Evolutionary conservation across 2,888 invertebrate species (phyloP).

Genomic region (Aleiodes testaceus): DNA sequence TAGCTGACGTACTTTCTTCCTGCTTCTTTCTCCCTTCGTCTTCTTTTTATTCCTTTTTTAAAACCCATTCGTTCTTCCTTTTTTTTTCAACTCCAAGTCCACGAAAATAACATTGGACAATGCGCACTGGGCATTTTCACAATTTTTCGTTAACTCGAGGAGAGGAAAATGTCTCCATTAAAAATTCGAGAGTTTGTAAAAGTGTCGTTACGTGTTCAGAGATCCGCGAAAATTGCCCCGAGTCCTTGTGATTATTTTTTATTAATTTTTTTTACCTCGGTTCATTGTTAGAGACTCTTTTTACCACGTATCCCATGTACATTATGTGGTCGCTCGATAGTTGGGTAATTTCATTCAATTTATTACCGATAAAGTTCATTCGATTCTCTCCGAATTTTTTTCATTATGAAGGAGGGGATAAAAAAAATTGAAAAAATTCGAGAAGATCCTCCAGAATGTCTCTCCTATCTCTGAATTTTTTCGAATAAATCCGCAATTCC

Average conservation of each 20-base stretch:
- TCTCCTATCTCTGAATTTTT: no score
- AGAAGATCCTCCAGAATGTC: no score
- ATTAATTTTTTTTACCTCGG: no score
- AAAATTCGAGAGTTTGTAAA: slow-evolving; percentile 39
- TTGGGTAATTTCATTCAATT: slow-evolving; percentile 41
- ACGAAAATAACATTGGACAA: slow-evolving; percentile 35
- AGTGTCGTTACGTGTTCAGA: slow-evolving; percentile 11
- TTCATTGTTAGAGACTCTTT: slow-evolving; percentile 2
- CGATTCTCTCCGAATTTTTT: no score
- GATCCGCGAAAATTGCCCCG: slow-evolving; percentile 26
- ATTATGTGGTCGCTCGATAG: slow-evolving; percentile 33
- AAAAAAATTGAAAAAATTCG: no score
- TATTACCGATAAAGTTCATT: background rate
- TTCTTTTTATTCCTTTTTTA: background rate
- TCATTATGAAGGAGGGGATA: no score
- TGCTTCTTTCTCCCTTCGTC: background rate
- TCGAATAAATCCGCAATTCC: no score
- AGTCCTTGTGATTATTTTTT: no score
- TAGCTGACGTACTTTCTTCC: slow-evolving; percentile 31
- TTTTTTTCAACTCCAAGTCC: background rate
- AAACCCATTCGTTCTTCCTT: background rate
- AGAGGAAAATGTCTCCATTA: slow-evolving; percentile 17
- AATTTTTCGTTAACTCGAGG: background rate
- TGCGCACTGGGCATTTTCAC: slow-evolving; percentile 24
- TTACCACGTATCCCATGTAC: slow-evolving; percentile 12